Percentiles rank a stretch among this genome's conserved stretches.
Evolutionary conservation across 2,888 invertebrate genomes (phyloP).

Genomic region (Drosophila trichaetosa): DNA sequence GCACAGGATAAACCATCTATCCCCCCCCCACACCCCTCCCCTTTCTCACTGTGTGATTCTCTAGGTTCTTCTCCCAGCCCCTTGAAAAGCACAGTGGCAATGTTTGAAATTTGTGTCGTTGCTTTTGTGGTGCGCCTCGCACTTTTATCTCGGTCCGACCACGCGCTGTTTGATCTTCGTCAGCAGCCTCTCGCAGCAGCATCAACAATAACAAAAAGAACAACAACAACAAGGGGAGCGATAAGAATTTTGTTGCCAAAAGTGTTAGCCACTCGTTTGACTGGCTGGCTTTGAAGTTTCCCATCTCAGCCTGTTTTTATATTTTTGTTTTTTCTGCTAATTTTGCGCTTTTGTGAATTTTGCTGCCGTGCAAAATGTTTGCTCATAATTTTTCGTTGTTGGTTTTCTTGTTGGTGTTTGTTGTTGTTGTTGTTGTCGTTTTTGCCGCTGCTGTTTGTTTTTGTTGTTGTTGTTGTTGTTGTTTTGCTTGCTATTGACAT

Average conservation of each 20-base stretch:
- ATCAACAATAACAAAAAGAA: constrained; percentile 35
- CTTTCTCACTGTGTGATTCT: not conserved
- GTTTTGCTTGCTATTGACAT: constrained; percentile 9
- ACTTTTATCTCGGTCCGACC: constrained; percentile 69
- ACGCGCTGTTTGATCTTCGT: constrained; percentile 75
- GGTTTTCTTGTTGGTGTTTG: constrained; percentile 1
- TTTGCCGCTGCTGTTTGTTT: no score
- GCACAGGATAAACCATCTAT: not conserved
- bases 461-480: not conserved
- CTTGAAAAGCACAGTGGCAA: constrained; percentile 16
- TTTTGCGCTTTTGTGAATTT: constrained; percentile 55
- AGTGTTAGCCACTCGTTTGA: constrained; percentile 52
- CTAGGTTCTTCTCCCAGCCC: not conserved
- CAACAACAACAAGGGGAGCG: constrained; percentile 4
- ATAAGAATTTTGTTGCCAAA: constrained; percentile 35
- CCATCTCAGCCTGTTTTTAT: constrained; percentile 15
- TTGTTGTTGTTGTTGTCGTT: not conserved
- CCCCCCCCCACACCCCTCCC: not conserved
- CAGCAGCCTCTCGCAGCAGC: constrained; percentile 55
- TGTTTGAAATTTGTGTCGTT: constrained; percentile 64
- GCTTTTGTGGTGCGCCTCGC: constrained; percentile 70
- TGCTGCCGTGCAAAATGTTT: constrained; percentile 37
- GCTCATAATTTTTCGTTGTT: constrained; percentile 21
- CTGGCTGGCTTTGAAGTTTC: constrained; percentile 60
- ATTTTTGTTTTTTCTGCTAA: constrained; percentile 41